Base-by-base conservation (phyloP, 2,888 invertebrate genomes). In the Drosophila dives region DNA sequence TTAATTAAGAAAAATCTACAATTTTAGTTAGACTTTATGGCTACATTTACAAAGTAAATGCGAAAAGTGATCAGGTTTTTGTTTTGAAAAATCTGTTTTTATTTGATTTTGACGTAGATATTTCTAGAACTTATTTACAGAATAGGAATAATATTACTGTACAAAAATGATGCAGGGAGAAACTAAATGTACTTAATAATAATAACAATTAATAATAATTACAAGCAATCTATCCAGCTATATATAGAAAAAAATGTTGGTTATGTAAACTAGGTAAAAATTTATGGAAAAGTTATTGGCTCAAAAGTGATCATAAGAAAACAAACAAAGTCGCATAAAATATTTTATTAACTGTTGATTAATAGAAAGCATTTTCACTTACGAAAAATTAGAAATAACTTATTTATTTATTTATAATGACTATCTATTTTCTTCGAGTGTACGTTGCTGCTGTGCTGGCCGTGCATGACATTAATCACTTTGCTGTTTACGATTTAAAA, bases 391-490 rank as follows among this genome's bases (percentile, higher is more conserved):
- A 15, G 15, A 20, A 7, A 15, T 23, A 3, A 23, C 23, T 26
- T 26, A 6, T 49, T 49, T 29, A 29, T 29, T 29, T 29, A 2
- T 29, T 29, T 5, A 29, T 29, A 0, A 29, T 29, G 6, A 29
- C 29, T 29, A 29, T 6, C 6, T 29, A 6, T 5, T 29, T 29
- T 49, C 11, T 40, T 2, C 8, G 2, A 55, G 55, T 55, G 55
- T 55, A 55, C 1, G n/a, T 29, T 32, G 64, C 73, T 73, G 65
- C 58, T n/a, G 33, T 23, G 54, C 20, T 20, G 17, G 42, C 58
- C 61, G 61, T 59, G 70, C 72, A 73, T 80, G 72, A 80, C 89
- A 90, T 89, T 87, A 90, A 87, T 87, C 86, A 90, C 87, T 81
- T 81, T 74, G 72, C 80, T 69, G 69, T 72, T 75, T 71, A 75